Percentiles rank a stretch among this genome's conserved stretches.
Conservation (phyloP, 2,888 invertebrate species). For the Sisyra nigra region DNA sequence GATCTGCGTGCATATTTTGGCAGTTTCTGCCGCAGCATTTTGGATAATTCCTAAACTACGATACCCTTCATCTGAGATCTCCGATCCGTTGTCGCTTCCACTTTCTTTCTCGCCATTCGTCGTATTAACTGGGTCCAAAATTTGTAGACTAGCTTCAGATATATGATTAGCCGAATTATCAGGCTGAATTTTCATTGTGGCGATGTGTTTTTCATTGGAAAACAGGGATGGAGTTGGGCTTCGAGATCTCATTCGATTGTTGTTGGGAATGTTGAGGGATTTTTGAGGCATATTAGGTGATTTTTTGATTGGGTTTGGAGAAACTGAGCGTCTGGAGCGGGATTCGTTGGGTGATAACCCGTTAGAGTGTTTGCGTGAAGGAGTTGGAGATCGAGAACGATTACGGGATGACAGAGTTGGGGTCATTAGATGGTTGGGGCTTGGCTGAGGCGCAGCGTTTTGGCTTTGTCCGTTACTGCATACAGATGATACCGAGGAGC, state of each 20-base stretch:
- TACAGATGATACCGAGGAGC: constrained; percentile 31
- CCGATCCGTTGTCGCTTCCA: constrained; percentile 65
- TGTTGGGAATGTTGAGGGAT: constrained; percentile 16
- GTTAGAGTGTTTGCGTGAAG: constrained; percentile 24
- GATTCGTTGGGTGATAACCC: constrained; percentile 19
- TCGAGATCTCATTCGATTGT: constrained; percentile 24
- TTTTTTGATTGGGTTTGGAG: constrained; percentile 15
- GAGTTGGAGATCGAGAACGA: constrained; percentile 26
- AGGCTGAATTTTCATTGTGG: constrained; percentile 30
- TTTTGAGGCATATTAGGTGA: constrained; percentile 24
- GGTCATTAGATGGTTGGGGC: constrained; percentile 17
- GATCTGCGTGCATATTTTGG: constrained; percentile 6
- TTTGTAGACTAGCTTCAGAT: constrained; percentile 26
- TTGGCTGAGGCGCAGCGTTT: constrained; percentile 14
- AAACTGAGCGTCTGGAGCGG: constrained; percentile 12
- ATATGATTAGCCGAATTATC: constrained; percentile 25
- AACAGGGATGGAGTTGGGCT: constrained; percentile 31
- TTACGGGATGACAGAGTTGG: constrained; percentile 14
- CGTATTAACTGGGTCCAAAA: constrained; percentile 16
- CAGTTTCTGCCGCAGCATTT: constrained; percentile 24
- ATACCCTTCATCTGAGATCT: constrained; percentile 74
- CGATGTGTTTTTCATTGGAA: constrained; percentile 30
- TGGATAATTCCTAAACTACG: constrained; percentile 59
- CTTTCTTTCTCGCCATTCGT: constrained; percentile 31
- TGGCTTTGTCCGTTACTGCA: constrained; percentile 23